phyloP scores from a whole-genome alignment of 2,888 invertebrate genomes.

The Heteromurus nitidus region DNA sequence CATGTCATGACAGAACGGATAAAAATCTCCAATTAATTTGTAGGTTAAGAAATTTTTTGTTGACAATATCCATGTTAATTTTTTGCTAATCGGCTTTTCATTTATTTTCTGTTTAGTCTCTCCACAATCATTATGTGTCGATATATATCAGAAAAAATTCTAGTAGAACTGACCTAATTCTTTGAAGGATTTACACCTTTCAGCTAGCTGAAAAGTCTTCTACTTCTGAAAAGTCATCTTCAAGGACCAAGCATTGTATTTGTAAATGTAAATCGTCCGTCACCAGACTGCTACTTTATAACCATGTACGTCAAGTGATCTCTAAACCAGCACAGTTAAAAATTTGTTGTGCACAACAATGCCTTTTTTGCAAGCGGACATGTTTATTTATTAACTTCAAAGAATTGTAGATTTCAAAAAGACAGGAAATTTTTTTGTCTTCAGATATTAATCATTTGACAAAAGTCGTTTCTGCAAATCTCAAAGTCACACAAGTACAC shows the following conservation, averaged over 20 bases:
- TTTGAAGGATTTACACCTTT: conserved; percentile 45
- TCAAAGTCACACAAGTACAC: conserved; percentile 34
- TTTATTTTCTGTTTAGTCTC: no score
- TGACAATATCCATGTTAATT: no score
- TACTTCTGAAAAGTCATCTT: conserved; percentile 31
- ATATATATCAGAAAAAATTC: no score
- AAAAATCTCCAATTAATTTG: no score
- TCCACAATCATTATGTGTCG: no score
- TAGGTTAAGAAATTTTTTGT: no score
- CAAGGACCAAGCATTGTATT: no score
- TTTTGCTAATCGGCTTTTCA: no score
- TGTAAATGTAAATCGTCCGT: no score
- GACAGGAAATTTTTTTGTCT: no score
- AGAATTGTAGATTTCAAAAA: not conserved
- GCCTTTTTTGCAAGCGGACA: not conserved
- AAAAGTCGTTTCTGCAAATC: conserved; percentile 19
- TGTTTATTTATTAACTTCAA: conserved; percentile 1
- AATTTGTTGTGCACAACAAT: conserved; percentile 30
- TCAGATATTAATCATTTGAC: not conserved
- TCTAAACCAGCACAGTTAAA: not conserved
- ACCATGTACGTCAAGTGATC: not conserved
- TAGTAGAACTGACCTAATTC: conserved; percentile 50
- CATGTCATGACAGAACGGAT: no score
- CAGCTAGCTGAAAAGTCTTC: not conserved
- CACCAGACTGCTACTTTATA: not conserved